These are phyloP conservation scores for Tetrax tetrax DNA, from an alignment of 2,113 vertebrate species.

Conservation along the genomic window DNA sequence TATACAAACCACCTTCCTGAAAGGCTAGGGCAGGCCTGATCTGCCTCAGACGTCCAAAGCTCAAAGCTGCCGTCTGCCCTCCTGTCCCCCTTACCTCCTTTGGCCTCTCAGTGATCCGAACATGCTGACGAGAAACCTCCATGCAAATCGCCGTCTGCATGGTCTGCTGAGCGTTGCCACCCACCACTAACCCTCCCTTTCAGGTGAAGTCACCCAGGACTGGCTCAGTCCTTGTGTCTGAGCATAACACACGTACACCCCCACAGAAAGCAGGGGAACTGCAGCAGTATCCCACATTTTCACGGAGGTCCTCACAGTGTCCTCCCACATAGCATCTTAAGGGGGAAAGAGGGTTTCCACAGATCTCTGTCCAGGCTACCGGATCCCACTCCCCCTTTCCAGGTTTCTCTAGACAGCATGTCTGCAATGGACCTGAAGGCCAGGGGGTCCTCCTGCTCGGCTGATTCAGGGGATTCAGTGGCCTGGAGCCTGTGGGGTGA, in stretches of 20 bases:
- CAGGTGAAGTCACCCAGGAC: neutral
- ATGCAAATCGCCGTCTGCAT: neutral
- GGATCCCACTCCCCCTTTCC: neutral
- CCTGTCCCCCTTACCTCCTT: neutral
- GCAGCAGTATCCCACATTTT: neutral
- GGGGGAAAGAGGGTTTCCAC: neutral
- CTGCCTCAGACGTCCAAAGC: neutral
- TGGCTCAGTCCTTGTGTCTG: neutral
- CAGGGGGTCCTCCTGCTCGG: neutral
- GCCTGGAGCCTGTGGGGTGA: neutral
- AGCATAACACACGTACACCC: neutral
- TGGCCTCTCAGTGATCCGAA: neutral
- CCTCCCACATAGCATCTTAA: fast-evolving
- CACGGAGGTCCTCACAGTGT: neutral
- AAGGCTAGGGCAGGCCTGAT: neutral
- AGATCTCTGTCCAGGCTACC: neutral
- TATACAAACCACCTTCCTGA: neutral
- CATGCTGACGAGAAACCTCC: neutral
- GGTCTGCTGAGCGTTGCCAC: neutral
- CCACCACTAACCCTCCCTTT: neutral
- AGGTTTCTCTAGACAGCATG: neutral
- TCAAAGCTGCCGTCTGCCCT: neutral
- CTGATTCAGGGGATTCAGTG: neutral
- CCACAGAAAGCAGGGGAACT: neutral
- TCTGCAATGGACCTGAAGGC: neutral